phyloP scores from a whole-genome alignment of 2,113 vertebrate species.

The Gnathonemus echidnorhynchus region DNA sequence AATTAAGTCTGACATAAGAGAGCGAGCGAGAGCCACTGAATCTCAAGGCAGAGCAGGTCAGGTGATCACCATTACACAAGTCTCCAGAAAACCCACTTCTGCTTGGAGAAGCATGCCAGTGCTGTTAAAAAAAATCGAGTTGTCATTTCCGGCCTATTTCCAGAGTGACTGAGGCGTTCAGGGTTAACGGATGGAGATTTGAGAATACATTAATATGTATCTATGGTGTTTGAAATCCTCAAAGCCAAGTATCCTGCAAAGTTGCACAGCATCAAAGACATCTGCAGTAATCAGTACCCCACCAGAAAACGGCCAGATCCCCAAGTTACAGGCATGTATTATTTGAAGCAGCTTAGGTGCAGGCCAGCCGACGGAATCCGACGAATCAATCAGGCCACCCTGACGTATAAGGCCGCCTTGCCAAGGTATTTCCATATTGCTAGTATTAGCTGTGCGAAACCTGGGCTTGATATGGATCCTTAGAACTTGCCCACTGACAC shows the following conservation, averaged over 20 bases:
- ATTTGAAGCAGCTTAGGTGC: background rate
- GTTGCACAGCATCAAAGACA: background rate
- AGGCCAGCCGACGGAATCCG: background rate
- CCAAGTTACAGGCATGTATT: background rate
- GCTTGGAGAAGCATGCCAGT: constrained; percentile 3
- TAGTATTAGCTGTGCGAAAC: constrained; percentile 36
- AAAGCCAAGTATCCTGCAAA: background rate
- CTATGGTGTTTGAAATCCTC: background rate
- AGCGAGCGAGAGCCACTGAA: background rate
- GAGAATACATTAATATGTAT: background rate
- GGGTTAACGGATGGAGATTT: background rate
- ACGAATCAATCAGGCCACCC: constrained; percentile 18
- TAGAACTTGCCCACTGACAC: constrained; percentile 31
- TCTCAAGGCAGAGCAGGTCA: constrained; percentile 25
- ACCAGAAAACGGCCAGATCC: background rate
- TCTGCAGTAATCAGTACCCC: constrained; percentile 19
- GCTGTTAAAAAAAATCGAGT: background rate
- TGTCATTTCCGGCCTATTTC: background rate
- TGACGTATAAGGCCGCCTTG: constrained; percentile 38
- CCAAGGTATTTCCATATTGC: constrained; percentile 50
- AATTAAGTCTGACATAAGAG: constrained; percentile 12
- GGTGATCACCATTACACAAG: constrained; percentile 28
- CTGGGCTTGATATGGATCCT: constrained; percentile 55
- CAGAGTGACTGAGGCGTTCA: background rate
- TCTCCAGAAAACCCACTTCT: constrained; percentile 4